Percentiles rank a stretch among this genome's conserved stretches.
These are phyloP conservation scores for Paramacrobiotus metropolitanus DNA, from an alignment of 1,140 invertebrate species.

Conservation along the genomic window DNA sequence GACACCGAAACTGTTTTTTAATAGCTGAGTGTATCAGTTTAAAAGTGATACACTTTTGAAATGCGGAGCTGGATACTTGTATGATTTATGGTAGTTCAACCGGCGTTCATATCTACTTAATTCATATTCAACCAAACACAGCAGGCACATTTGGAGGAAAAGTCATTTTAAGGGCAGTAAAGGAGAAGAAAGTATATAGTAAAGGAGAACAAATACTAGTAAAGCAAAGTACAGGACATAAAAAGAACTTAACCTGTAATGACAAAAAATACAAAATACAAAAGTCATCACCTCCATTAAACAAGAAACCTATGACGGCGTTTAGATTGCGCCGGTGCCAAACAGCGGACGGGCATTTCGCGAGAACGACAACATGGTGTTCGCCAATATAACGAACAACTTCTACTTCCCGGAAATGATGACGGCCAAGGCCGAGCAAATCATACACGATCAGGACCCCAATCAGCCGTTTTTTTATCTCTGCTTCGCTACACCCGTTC, in stretches of 20 bases:
- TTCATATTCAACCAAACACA: no score
- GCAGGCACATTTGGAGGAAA: no score
- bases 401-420: not conserved
- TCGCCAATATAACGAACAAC: not conserved
- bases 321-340: not conserved
- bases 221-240: no score
- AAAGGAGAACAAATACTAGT: no score
- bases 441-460: not conserved
- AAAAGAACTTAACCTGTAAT: no score
- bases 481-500: not conserved
- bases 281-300: not conserved
- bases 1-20: no score
- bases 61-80: no score
- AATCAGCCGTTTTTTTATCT: not conserved
- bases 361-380: not conserved
- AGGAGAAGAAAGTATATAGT: no score
- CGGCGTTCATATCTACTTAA: not conserved
- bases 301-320: not conserved
- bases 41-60: no score
- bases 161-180: no score
- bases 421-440: not conserved
- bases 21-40: no score
- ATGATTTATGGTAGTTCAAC: not conserved
- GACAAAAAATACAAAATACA: no score
- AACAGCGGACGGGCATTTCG: not conserved